Evolutionary conservation across 2,888 invertebrate genomes (phyloP), one percentile per base, ranked within the genome.

Genomic region (Ephialtes manifestator): DNA sequence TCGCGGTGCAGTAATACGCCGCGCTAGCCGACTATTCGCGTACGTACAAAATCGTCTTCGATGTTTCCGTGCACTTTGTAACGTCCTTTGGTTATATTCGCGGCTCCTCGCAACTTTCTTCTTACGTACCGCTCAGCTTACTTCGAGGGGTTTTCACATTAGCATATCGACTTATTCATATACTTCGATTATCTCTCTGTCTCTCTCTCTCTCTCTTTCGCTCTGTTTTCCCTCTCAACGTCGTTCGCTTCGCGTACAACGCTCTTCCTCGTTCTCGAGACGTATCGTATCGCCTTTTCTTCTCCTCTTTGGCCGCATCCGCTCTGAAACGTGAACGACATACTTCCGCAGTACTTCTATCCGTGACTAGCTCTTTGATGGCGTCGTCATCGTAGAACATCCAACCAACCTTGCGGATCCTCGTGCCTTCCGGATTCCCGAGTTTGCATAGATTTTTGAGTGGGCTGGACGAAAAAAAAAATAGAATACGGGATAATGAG

Each of bases 161-260:
- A 92, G 91, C 92, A 92, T 92, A 92, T 92, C 92, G 92, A 92
- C 92, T 92, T 92, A 92, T 92, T 92, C 92, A 92, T 92, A 92
- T 89, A 90, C 88, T 87, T 88, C 88, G 87, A 78, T 85, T 84
- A 85, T 86, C 86, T 89, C 86, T 79, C 85, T 86, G 83, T 67
- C 86, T 85, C 74, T 68, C 78, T 65, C 71, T 58, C 60, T 74
- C 48, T 48, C 60, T 60, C 46, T 46, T 46, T 43, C 20, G 3
- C 24, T 39, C 39, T 55, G 20, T 39, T 63, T 43, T 18, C 43
- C 13, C 10, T 65, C 67, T 72, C 74, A n/a, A 35, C 75, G 48
- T 20, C 48, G 39, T 35, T 81, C 67, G 71, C 72, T 51, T 78
- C 55, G 60, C 35, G 43, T 39, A 65, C 60, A 51, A 39, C 48